These are phyloP conservation scores for Columbina picui DNA, from an alignment of 2,113 vertebrate genomes.

Conservation along the genomic window DNA sequence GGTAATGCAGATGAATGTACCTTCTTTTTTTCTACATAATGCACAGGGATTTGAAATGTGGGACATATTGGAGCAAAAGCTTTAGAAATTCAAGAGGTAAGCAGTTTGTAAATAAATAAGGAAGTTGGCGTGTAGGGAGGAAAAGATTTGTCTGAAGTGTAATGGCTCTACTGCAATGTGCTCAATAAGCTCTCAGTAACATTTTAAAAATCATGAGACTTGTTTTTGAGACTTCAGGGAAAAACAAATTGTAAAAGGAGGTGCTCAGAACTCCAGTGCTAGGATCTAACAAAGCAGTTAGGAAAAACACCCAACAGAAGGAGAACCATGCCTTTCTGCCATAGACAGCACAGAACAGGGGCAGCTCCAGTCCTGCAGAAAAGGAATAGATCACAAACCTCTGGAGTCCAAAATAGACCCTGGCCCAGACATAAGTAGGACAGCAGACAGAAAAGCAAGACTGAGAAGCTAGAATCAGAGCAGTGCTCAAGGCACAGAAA, in stretches of 20 bases:
- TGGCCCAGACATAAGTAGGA: neutral
- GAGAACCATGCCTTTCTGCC: neutral
- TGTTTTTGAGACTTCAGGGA: neutral
- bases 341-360: neutral
- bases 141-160: neutral
- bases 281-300: neutral
- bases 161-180: neutral
- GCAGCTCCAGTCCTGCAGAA: neutral
- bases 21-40: neutral
- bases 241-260: slow-evolving; percentile 1
- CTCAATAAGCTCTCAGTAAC: neutral
- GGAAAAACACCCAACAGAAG: neutral
- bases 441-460: neutral
- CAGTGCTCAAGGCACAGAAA: neutral
- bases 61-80: neutral
- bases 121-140: neutral
- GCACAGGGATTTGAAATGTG: neutral
- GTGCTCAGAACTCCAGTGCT: neutral
- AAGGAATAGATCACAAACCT: neutral
- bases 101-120: slow-evolving; percentile 28
- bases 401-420: neutral
- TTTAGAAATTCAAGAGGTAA: slow-evolving; percentile 1
- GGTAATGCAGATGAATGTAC: neutral
- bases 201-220: neutral
- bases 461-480: neutral